phyloP scores from a whole-genome alignment of 2,888 invertebrate species.

The Polymixis flavicincta region DNA sequence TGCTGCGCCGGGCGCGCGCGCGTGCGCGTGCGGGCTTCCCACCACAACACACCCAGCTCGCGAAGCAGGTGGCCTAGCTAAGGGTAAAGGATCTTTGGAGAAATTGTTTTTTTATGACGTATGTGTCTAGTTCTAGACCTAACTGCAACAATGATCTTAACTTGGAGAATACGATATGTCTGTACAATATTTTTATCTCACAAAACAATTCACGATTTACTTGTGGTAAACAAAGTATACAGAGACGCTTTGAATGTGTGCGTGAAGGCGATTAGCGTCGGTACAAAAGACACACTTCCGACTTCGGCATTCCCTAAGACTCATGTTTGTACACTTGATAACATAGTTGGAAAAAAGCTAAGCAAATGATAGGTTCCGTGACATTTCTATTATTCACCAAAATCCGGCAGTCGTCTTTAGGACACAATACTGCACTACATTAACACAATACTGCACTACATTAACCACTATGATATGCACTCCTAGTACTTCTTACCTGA shows the following conservation, averaged over 20 bases:
- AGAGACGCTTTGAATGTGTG: no score
- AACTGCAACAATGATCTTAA: not conserved
- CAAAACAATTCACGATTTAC: no score
- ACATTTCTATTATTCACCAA: not conserved
- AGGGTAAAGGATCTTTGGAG: not conserved
- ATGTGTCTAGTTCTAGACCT: not conserved
- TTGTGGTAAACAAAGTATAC: no score
- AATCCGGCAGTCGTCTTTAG: not conserved
- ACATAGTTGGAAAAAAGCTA: not conserved
- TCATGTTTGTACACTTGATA: no score
- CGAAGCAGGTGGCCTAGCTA: constrained; percentile 80
- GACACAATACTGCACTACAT: not conserved
- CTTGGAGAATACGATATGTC: not conserved
- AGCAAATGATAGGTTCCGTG: not conserved
- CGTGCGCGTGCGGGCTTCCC: constrained; percentile 71
- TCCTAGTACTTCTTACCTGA: constrained; percentile 1
- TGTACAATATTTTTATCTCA: no score
- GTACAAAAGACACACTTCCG: no score
- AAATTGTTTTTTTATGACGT: not conserved
- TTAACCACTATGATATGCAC: not conserved
- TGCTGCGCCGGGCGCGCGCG: constrained; percentile 51
- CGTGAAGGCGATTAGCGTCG: no score
- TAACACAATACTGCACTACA: not conserved
- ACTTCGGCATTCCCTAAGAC: no score
- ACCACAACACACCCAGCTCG: constrained; percentile 79